phyloP scores from a whole-genome alignment of 2,888 invertebrate genomes.

The Pterobdella sp. region DNA sequence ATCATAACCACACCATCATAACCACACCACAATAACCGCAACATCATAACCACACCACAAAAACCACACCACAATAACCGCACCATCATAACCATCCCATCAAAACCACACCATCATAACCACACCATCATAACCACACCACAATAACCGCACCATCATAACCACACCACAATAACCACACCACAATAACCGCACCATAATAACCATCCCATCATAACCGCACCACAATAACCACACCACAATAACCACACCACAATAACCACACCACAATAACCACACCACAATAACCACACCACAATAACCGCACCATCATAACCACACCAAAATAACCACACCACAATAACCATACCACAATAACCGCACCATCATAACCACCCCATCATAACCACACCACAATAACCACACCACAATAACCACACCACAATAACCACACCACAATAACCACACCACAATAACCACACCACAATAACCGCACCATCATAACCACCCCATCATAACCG shows the following conservation, averaged over 20 bases:
- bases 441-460: background rate
- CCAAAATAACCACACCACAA: background rate
- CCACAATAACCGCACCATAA: too few relatives aligned
- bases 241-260: background rate
- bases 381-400: too few relatives aligned
- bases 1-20: background rate
- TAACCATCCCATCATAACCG: background rate
- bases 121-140: too few relatives aligned
- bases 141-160: too few relatives aligned
- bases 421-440: background rate
- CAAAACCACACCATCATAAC: too few relatives aligned
- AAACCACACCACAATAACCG: background rate
- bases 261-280: background rate
- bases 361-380: background rate
- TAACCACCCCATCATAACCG: background rate
- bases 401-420: too few relatives aligned
- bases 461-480: background rate
- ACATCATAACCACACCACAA: constrained; percentile 3
- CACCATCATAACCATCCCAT: too few relatives aligned
- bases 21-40: background rate
- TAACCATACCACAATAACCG: background rate
- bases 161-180: background rate
- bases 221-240: background rate
- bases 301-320: background rate
- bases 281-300: background rate